Percentiles rank a stretch among this genome's conserved stretches.
These are phyloP conservation scores for Typhlichthys eigenmanni DNA, from an alignment of 2,797 vertebrate species.

Conservation along the genomic window DNA sequence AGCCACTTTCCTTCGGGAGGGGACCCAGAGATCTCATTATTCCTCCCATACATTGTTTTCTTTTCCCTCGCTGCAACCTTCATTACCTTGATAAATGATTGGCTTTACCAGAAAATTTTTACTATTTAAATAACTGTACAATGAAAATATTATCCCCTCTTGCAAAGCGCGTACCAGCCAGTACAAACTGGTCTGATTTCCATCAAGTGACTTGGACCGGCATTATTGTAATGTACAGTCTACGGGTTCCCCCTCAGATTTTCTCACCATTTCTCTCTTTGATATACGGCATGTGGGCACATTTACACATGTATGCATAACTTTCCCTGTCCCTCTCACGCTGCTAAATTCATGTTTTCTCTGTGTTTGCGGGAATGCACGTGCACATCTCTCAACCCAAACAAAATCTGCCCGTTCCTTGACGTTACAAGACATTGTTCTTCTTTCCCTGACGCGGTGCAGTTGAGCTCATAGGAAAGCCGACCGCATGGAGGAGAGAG, in stretches of 20 bases:
- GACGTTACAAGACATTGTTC: slow-evolving; percentile 9
- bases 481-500: slow-evolving; percentile 5
- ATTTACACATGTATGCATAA: slow-evolving; percentile 27
- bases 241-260: slow-evolving; percentile 48
- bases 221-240: slow-evolving; percentile 52
- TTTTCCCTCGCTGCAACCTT: slow-evolving; percentile 64
- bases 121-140: slow-evolving; percentile 74
- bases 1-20: slow-evolving; percentile 38
- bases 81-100: slow-evolving; percentile 80
- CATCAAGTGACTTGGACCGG: slow-evolving; percentile 72
- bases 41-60: slow-evolving; percentile 63
- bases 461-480: slow-evolving; percentile 38
- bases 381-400: slow-evolving; percentile 26
- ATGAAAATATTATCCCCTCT: slow-evolving; percentile 78
- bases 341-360: slow-evolving; percentile 28
- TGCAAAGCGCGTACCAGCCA: slow-evolving; percentile 67
- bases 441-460: slow-evolving; percentile 8
- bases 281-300: slow-evolving; percentile 20
- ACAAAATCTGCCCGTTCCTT: slow-evolving; percentile 31
- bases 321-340: slow-evolving; percentile 20
- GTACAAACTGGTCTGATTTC: slow-evolving; percentile 76
- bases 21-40: slow-evolving; percentile 66
- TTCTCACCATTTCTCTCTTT: slow-evolving; percentile 45
- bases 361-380: slow-evolving; percentile 22
- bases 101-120: slow-evolving; percentile 75